These are phyloP conservation scores for Hoplodrina ambigua DNA, from an alignment of 2,888 invertebrate species.

Conservation along the genomic window DNA sequence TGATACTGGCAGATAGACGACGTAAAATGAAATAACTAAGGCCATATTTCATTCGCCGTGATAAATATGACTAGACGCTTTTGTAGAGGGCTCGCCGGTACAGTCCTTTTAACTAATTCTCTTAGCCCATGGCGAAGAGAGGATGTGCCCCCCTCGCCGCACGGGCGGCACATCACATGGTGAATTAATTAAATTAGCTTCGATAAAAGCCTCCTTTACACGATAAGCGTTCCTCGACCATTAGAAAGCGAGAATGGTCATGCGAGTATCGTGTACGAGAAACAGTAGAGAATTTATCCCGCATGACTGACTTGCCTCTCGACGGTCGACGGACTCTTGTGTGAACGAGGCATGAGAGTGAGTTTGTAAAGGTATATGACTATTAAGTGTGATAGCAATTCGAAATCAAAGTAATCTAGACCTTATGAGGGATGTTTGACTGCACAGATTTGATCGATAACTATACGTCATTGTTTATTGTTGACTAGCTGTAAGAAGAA, in stretches of 20 bases:
- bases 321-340: not conserved
- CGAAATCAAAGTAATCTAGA: not conserved
- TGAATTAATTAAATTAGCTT: slow-evolving; percentile 18
- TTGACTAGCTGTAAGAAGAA: too few species aligned
- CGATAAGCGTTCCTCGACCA: not conserved
- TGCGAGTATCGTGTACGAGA: not conserved
- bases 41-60: too few species aligned
- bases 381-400: not conserved
- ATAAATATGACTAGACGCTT: not conserved
- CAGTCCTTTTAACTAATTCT: not conserved
- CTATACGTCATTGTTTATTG: too few species aligned
- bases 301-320: not conserved
- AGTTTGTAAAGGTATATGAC: not conserved
- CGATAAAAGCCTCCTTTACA: not conserved
- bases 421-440: too few species aligned
- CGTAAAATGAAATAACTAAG: too few species aligned
- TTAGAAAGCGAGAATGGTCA: not conserved
- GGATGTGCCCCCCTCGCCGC: not conserved
- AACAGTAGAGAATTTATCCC: not conserved
- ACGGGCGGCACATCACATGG: not conserved
- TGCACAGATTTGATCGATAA: too few species aligned
- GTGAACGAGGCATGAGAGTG: not conserved
- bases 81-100: not conserved
- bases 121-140: not conserved
- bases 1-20: too few species aligned